Percentiles rank a stretch among this genome's conserved stretches.
Evolutionary conservation across 2,797 vertebrate genomes (phyloP).

Genomic region (Spheniscus humboldti): DNA sequence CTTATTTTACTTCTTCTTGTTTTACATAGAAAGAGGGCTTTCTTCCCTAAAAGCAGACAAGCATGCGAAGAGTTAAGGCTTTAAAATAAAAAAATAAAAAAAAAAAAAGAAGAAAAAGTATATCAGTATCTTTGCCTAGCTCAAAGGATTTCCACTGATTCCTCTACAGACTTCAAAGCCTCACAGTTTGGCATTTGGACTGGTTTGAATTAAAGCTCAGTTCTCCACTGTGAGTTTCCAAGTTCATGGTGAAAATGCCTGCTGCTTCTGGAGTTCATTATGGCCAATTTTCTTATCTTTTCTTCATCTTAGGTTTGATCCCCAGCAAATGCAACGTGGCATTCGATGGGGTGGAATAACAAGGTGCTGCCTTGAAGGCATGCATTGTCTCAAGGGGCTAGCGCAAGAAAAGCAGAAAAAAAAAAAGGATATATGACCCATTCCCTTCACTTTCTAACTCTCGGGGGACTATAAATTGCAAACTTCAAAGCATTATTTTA

Average conservation of each 20-base stretch:
- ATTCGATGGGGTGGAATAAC: slow-evolving; percentile 76
- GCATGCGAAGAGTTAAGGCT: slow-evolving; percentile 70
- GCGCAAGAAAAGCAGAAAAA: background rate
- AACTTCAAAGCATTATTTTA: slow-evolving; percentile 74
- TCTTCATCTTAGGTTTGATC: slow-evolving; percentile 84
- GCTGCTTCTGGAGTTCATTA: slow-evolving; percentile 93
- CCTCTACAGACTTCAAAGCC: slow-evolving; percentile 88
- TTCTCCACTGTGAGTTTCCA: slow-evolving; percentile 81
- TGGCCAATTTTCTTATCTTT: slow-evolving; percentile 93
- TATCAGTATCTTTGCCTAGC: slow-evolving; percentile 63
- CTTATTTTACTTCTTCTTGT: background rate
- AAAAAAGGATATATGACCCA: slow-evolving; percentile 63
- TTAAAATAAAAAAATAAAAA: background rate
- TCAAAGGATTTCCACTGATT: slow-evolving; percentile 83
- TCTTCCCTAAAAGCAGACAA: background rate
- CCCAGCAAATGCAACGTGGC: slow-evolving; percentile 88
- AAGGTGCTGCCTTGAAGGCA: slow-evolving; percentile 83
- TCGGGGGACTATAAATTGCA: slow-evolving; percentile 69
- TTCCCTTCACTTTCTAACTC: slow-evolving; percentile 59
- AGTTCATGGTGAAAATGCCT: slow-evolving; percentile 85
- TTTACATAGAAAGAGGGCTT: background rate
- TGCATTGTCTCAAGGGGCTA: slow-evolving; percentile 67
- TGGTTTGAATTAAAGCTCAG: slow-evolving; percentile 93
- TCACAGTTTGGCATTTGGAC: slow-evolving; percentile 81
- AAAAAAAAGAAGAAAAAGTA: background rate